Evolutionary conservation across 2,888 invertebrate species (phyloP).

Genomic region (Pristionchus japonicus): DNA sequence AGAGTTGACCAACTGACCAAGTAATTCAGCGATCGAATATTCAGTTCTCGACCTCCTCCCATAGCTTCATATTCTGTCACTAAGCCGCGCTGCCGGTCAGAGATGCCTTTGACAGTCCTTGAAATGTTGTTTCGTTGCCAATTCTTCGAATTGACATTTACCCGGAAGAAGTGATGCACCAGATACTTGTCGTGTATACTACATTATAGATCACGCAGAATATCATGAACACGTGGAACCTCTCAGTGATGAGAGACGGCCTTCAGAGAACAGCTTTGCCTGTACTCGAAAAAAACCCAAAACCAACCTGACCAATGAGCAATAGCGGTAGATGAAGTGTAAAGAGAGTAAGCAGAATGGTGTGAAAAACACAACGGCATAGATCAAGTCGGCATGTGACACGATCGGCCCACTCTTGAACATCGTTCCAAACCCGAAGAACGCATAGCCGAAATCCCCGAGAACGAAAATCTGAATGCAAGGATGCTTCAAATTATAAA

Average conservation of each 20-base stretch:
- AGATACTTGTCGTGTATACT: background rate
- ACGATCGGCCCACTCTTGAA: background rate
- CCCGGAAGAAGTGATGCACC: background rate
- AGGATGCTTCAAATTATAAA: background rate
- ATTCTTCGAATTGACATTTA: background rate
- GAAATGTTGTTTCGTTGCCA: background rate
- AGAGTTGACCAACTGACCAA: background rate
- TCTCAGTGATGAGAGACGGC: background rate
- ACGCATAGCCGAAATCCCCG: background rate
- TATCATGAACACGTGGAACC: background rate
- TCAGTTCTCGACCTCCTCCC: background rate
- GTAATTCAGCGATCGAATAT: background rate
- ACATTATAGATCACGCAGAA: background rate
- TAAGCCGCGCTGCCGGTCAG: background rate
- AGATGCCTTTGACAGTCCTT: background rate
- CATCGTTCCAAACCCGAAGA: background rate
- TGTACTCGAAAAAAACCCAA: no score
- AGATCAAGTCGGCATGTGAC: background rate
- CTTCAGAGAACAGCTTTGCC: no score
- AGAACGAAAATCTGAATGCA: background rate
- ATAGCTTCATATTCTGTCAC: background rate
- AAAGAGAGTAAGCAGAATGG: background rate
- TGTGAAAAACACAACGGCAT: background rate
- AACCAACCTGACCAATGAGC: background rate
- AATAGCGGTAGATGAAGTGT: background rate